phyloP scores from a whole-genome alignment of 2,888 invertebrate species.

The Morpho deidamia region DNA sequence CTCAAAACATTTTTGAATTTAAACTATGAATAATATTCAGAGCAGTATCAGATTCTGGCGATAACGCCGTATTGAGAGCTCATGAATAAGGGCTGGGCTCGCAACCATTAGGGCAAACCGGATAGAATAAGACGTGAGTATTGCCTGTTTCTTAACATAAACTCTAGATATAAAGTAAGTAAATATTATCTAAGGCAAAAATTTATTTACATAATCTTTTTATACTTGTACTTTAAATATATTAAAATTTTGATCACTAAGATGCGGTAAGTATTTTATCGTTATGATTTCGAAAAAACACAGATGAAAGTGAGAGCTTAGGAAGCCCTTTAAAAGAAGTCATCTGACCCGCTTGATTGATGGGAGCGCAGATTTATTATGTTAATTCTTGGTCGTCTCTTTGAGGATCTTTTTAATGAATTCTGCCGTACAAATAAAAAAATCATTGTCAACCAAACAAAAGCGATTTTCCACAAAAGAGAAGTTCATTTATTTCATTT shows the following conservation, averaged over 20 bases:
- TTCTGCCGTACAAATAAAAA: conserved; percentile 10
- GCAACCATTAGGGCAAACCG: too few relatives aligned
- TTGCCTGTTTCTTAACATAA: too few relatives aligned
- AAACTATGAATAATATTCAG: too few relatives aligned
- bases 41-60: too few relatives aligned
- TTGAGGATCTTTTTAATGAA: conserved; percentile 24
- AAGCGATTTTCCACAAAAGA: conserved; percentile 6
- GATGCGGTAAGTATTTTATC: neutral
- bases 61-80: too few relatives aligned
- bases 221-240: too few relatives aligned
- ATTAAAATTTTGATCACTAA: neutral
- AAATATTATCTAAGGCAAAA: too few relatives aligned
- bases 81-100: too few relatives aligned
- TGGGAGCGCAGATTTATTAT: conserved; percentile 69
- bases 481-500: conserved; percentile 6
- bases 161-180: too few relatives aligned
- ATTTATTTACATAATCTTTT: too few relatives aligned
- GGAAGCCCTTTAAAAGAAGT: conserved; percentile 65
- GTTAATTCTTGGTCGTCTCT: conserved; percentile 54
- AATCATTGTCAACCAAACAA: conserved; percentile 17
- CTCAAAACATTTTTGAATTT: too few relatives aligned
- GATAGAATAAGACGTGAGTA: too few relatives aligned
- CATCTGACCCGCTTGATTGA: conserved; percentile 63
- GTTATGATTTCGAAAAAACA: conserved; percentile 28
- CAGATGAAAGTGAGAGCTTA: conserved; percentile 74